Evolutionary conservation across 2,113 vertebrate species (phyloP), one percentile per base, ranked within the genome.

Genomic region (Pholis gunnellus): DNA sequence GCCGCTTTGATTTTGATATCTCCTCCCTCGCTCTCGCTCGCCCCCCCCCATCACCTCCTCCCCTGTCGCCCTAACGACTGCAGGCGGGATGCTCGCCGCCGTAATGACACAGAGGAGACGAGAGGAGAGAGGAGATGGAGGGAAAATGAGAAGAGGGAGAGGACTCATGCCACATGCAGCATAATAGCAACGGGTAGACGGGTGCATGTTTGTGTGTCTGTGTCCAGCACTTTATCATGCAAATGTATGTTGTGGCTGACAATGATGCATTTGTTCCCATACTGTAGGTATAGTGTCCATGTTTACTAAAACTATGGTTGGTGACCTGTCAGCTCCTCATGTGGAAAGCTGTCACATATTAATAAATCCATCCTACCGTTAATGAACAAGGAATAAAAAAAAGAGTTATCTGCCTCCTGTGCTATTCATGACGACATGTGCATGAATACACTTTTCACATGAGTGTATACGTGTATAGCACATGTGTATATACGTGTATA

Each of bases 81-180:
- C 57, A 56, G 60, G 38, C 5, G 36, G 74, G 48, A 69, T 13
- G 63, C 17, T 54, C 56, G 46, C 15, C 6, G 1, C 14, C 50
- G 34, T 85, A 66, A 85, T 86, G 84, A 80, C 56, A 59, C 59
- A 84, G 18, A 74, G 75, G 69, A 79, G 64, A 66, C 3, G 25
- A 73, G 22, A 40, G 17, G 52, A 76, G 73, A 60, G 72, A 7
- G 57, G 67, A 74, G 78, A 80, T 65, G 56, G 66, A 72, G 67
- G 5, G 68, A 56, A 82, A 72, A 85, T 65, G 71, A 75, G 44
- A 17, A 42, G 17, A 61, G 75, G 31, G 25, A 50, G 36, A 56
- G 50, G 22, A 48, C 25, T 77, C 44, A 25, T 60, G 70, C 69
- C 65, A 67, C 44, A 74, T 15, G 29, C 8, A 20, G 27, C 83